A percentile compares a stretch with the other conserved stretches of the same genome.
These are phyloP conservation scores for Halisarca cf. caerulea DNA, from an alignment of 37 sponge, comb jelly and placozoan genomes.

Conservation along the genomic window DNA sequence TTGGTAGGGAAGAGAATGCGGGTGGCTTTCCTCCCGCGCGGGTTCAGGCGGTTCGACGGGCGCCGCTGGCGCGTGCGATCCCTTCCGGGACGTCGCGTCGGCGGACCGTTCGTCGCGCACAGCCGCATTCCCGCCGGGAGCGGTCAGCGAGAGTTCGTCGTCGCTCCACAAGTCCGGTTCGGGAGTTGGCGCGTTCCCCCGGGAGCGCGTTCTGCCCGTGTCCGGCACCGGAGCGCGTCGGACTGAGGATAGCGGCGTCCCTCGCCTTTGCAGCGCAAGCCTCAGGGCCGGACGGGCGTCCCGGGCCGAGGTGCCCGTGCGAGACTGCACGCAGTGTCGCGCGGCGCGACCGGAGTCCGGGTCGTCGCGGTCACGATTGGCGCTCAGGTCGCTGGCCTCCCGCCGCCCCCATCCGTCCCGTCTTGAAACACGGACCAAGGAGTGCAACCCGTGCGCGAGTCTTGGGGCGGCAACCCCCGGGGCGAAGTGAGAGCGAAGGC, in stretches of 20 bases:
- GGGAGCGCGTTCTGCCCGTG: background rate
- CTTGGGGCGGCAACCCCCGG: constrained; percentile 62
- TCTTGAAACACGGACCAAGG: constrained; percentile 89
- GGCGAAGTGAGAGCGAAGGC: constrained; percentile 70
- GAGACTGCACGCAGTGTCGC: constrained; percentile 30
- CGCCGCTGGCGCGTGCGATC: constrained; percentile 43
- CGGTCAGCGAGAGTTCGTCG: background rate
- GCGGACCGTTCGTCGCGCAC: constrained; percentile 17
- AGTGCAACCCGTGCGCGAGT: constrained; percentile 78
- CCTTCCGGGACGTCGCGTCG: constrained; percentile 4
- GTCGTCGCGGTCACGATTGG: constrained; percentile 43
- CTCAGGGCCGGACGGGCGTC: constrained; percentile 28
- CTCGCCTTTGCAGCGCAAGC: constrained; percentile 26
- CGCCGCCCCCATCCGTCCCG: constrained; percentile 63
- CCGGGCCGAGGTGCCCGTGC: background rate
- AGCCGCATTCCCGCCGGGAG: background rate
- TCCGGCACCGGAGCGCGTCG: background rate
- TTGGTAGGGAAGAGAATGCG: constrained; percentile 63
- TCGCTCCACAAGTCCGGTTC: background rate
- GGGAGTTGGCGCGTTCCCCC: background rate
- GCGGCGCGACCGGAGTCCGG: background rate
- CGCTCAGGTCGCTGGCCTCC: constrained; percentile 23
- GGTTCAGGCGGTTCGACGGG: constrained; percentile 9
- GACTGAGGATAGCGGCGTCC: constrained; percentile 29
- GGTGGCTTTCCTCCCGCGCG: background rate